phyloP scores from a whole-genome alignment of 2,888 invertebrate genomes.

The Mythimna loreyi region DNA sequence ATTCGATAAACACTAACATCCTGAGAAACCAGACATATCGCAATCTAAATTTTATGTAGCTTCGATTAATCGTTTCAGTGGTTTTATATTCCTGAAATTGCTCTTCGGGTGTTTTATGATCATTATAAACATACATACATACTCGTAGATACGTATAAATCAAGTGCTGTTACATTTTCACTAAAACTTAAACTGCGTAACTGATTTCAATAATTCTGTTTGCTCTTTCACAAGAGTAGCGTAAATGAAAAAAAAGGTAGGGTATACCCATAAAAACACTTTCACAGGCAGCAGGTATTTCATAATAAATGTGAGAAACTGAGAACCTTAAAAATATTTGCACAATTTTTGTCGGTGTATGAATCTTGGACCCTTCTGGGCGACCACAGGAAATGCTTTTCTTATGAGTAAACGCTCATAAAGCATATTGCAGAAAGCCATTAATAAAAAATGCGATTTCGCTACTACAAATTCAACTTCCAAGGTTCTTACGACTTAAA shows the following conservation, averaged over 20 bases:
- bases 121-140: no score
- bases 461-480: background rate
- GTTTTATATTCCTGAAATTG: constrained; percentile 55
- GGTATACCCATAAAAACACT: no score
- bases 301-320: constrained; percentile 27
- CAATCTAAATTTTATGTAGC: constrained; percentile 48
- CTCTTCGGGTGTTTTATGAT: constrained; percentile 59
- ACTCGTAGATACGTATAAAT: no score
- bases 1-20: constrained; percentile 62
- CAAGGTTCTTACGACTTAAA: background rate
- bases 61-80: constrained; percentile 57
- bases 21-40: constrained; percentile 55
- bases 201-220: no score
- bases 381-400: constrained; percentile 34
- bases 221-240: no score
- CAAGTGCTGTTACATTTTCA: no score
- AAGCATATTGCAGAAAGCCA: constrained; percentile 20
- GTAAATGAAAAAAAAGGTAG: no score
- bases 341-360: constrained; percentile 2
- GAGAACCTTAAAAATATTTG: constrained; percentile 1
- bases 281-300: no score
- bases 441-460: constrained; percentile 22
- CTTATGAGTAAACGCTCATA: constrained; percentile 35
- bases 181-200: no score
- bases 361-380: background rate